These are phyloP conservation scores for Xerus inauris DNA, from an alignment of 2,113 vertebrate genomes.

Conservation along the genomic window DNA sequence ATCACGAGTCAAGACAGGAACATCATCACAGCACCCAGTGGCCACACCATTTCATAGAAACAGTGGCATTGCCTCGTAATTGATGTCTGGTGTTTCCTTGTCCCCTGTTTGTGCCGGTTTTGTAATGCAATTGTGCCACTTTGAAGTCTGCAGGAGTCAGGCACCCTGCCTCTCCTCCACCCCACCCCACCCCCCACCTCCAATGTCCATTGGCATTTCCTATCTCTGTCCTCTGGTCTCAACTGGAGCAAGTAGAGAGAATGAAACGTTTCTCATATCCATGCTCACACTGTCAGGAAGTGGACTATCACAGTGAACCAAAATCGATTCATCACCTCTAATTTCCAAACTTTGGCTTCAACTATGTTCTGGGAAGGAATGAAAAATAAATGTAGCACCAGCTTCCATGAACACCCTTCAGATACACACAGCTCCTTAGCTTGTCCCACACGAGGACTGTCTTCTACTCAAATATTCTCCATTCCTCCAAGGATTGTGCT, in stretches of 20 bases:
- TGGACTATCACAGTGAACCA: neutral
- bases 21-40: neutral
- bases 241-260: neutral
- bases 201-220: neutral
- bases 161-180: neutral
- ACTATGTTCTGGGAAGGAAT: neutral
- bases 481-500: neutral
- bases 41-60: neutral
- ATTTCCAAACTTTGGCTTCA: neutral
- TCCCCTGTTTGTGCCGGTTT: neutral
- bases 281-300: neutral
- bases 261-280: neutral
- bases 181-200: accelerated
- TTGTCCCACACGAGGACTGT: neutral
- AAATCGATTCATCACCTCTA: neutral
- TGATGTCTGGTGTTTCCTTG: neutral
- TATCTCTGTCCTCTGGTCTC: neutral
- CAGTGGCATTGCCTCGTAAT: neutral
- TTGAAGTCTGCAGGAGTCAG: neutral
- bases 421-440: neutral
- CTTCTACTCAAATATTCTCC: neutral
- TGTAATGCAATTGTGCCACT: neutral
- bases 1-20: neutral
- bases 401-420: neutral
- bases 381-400: neutral